These are phyloP conservation scores for Gymnoscopelus microlampas DNA, from an alignment of 2,797 vertebrate species.

Conservation along the genomic window DNA sequence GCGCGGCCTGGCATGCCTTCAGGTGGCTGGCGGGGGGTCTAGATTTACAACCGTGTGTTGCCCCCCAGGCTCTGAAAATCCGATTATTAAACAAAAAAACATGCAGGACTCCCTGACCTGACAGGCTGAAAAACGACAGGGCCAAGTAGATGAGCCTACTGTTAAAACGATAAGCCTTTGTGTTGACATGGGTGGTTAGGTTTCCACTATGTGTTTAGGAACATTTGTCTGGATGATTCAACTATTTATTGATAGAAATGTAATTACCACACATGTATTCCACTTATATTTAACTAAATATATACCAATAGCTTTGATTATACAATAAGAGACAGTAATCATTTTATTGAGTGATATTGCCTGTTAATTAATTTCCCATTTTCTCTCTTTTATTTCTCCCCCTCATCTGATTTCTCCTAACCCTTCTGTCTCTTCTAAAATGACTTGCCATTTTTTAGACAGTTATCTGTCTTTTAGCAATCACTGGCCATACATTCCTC, in stretches of 20 bases:
- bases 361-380: no score
- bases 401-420: no score
- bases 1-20: constrained; percentile 38
- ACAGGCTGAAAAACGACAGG: constrained; percentile 60
- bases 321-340: no score
- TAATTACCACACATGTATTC: no score
- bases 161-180: constrained; percentile 54
- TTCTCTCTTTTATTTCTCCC: no score
- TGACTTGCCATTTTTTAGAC: no score
- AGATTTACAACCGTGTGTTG: constrained; percentile 58
- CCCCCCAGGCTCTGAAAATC: constrained; percentile 54
- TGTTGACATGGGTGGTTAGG: constrained; percentile 39
- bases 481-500: not conserved
- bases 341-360: no score
- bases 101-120: constrained; percentile 29
- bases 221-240: constrained; percentile 16
- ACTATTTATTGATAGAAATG: constrained; percentile 56
- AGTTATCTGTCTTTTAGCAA: not conserved
- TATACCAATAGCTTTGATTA: no score
- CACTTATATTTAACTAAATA: no score
- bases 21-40: constrained; percentile 9
- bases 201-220: not conserved
- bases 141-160: constrained; percentile 52
- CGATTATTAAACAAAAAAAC: constrained; percentile 63
- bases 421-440: no score